phyloP scores from a whole-genome alignment of 2,797 vertebrate species.

The Cuniculus paca region DNA sequence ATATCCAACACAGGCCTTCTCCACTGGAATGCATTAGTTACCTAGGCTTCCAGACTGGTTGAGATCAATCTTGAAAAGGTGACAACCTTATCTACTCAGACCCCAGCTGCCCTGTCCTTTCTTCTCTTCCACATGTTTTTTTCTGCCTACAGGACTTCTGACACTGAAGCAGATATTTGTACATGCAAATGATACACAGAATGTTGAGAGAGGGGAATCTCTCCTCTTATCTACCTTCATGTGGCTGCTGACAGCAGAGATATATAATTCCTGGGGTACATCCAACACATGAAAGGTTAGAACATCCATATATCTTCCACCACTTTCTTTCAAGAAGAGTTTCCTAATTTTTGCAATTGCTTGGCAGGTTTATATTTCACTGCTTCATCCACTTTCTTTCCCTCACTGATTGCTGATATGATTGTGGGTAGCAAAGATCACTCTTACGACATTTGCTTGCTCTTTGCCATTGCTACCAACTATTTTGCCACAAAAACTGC shows the following conservation, averaged over 20 bases:
- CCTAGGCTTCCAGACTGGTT: background rate
- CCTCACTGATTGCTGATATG: constrained; percentile 66
- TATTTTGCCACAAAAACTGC: constrained; percentile 80
- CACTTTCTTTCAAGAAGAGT: constrained; percentile 69
- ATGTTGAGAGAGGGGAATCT: constrained; percentile 21
- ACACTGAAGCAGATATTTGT: constrained; percentile 38
- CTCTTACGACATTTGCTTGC: constrained; percentile 74
- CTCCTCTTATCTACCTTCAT: constrained; percentile 56
- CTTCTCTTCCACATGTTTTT: constrained; percentile 12
- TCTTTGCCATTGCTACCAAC: constrained; percentile 74
- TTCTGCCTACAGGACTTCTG: constrained; percentile 43
- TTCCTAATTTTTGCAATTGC: constrained; percentile 67
- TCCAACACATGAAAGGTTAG: constrained; percentile 45
- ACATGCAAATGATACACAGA: constrained; percentile 63
- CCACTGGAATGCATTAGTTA: background rate
- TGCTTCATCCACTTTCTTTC: constrained; percentile 51
- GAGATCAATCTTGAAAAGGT: constrained; percentile 58
- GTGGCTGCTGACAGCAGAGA: constrained; percentile 65
- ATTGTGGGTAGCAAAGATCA: constrained; percentile 77
- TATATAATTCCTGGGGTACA: constrained; percentile 46
- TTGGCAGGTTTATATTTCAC: constrained; percentile 74
- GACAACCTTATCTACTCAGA: background rate
- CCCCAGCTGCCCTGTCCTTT: background rate
- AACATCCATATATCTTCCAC: constrained; percentile 37
- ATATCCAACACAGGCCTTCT: constrained; percentile 1